These are phyloP conservation scores for Trematomus loennbergii DNA, from an alignment of 2,113 vertebrate species.

Conservation along the genomic window DNA sequence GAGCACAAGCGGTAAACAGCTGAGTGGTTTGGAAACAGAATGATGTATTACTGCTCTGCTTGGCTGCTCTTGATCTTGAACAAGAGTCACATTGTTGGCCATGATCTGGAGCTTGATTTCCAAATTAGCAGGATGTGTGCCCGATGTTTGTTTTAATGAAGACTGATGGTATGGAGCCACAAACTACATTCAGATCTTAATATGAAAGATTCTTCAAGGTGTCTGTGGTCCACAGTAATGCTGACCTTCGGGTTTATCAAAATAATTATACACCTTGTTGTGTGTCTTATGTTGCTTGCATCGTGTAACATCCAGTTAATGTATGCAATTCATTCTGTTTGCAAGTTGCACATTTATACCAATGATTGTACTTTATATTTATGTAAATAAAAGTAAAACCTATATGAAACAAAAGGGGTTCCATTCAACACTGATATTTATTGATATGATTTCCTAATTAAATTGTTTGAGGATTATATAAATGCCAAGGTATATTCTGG, in stretches of 20 bases:
- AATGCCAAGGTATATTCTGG: neutral
- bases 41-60: conserved; percentile 48
- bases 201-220: conserved; percentile 31
- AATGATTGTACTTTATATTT: conserved; percentile 88
- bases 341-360: conserved; percentile 88
- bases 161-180: conserved; percentile 18
- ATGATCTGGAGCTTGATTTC: conserved; percentile 46
- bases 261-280: conserved; percentile 24
- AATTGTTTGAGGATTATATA: neutral
- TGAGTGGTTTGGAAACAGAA: conserved; percentile 40
- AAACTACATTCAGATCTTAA: neutral
- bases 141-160: conserved; percentile 3
- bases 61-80: conserved; percentile 42
- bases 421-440: conserved; percentile 73
- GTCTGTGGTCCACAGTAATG: conserved; percentile 55
- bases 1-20: conserved; percentile 43
- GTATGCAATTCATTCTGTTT: conserved; percentile 82
- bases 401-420: conserved; percentile 65
- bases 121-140: conserved; percentile 29
- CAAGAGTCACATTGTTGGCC: conserved; percentile 38
- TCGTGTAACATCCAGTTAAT: conserved; percentile 78
- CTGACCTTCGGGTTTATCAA: conserved; percentile 45
- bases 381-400: conserved; percentile 78
- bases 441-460: conserved; percentile 36
- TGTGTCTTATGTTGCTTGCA: conserved; percentile 78